Evolutionary conservation across 2,113 vertebrate genomes (phyloP).

Genomic region (Bujurquina vittata): DNA sequence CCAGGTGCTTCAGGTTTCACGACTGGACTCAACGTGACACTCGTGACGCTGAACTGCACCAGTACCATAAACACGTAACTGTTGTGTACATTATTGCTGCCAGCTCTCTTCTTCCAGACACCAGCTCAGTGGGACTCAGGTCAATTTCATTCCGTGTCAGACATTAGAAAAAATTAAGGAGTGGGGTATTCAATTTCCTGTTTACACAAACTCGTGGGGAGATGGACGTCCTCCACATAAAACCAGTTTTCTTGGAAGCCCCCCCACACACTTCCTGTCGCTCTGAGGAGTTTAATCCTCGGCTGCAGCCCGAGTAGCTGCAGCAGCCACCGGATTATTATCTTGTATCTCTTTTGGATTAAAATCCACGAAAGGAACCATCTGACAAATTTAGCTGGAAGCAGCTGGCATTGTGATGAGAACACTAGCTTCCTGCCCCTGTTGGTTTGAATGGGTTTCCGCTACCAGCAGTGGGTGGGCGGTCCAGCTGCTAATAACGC

Average conservation of each 20-base stretch:
- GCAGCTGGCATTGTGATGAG: constrained; percentile 62
- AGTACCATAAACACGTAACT: not conserved
- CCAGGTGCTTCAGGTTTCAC: not conserved
- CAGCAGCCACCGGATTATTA: constrained; percentile 40
- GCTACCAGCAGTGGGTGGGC: constrained; percentile 21
- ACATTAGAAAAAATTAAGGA: constrained; percentile 18
- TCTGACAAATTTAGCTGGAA: constrained; percentile 68
- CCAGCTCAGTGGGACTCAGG: not conserved
- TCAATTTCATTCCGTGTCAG: constrained; percentile 29
- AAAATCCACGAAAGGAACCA: constrained; percentile 53
- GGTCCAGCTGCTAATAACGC: constrained; percentile 29
- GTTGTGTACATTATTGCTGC: not conserved
- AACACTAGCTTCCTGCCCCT: constrained; percentile 55
- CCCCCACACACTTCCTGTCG: constrained; percentile 40
- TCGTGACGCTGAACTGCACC: not conserved
- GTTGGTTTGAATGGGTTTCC: constrained; percentile 42
- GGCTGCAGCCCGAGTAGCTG: constrained; percentile 12
- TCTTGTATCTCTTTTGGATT: constrained; percentile 61
- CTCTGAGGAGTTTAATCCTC: constrained; percentile 26
- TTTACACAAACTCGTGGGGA: constrained; percentile 38
- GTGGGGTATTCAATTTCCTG: constrained; percentile 50
- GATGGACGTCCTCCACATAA: not conserved
- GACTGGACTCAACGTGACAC: not conserved
- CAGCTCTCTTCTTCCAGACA: constrained; percentile 1
- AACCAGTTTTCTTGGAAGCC: constrained; percentile 33